These are phyloP conservation scores for Caerostris darwini DNA, from an alignment of 1,140 invertebrate species.

Conservation along the genomic window DNA sequence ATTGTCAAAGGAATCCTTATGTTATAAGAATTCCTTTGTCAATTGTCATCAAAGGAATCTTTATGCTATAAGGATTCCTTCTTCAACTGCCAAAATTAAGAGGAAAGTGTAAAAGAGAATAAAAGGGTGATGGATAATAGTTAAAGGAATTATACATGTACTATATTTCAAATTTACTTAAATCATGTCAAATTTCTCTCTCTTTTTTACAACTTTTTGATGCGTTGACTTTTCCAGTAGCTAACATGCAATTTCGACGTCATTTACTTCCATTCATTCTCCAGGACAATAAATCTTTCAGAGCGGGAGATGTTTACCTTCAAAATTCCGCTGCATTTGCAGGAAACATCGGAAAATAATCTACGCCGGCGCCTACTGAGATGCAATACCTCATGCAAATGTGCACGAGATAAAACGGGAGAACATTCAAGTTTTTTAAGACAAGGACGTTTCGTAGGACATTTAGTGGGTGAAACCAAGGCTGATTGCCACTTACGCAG, in stretches of 20 bases:
- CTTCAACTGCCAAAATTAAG: no score
- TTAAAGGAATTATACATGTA: no score
- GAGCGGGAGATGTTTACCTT: not conserved
- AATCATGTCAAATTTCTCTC: no score
- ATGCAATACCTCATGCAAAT: constrained; percentile 7
- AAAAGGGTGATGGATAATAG: no score
- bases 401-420: not conserved
- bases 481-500: constrained; percentile 37
- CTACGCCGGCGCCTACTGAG: not conserved
- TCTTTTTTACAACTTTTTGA: no score
- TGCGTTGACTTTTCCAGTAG: no score
- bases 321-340: not conserved
- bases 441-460: constrained; percentile 69
- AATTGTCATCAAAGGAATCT: no score
- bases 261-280: not conserved
- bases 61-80: no score
- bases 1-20: no score
- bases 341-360: not conserved
- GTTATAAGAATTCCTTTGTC: no score
- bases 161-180: no score
- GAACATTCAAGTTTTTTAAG: constrained; percentile 11
- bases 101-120: no score
- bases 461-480: constrained; percentile 65
- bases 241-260: not conserved
- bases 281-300: not conserved